Percentiles rank a stretch among this genome's conserved stretches.
These are phyloP conservation scores for Mohoua ochrocephala DNA, from an alignment of 2,113 vertebrate genomes.

Conservation along the genomic window DNA sequence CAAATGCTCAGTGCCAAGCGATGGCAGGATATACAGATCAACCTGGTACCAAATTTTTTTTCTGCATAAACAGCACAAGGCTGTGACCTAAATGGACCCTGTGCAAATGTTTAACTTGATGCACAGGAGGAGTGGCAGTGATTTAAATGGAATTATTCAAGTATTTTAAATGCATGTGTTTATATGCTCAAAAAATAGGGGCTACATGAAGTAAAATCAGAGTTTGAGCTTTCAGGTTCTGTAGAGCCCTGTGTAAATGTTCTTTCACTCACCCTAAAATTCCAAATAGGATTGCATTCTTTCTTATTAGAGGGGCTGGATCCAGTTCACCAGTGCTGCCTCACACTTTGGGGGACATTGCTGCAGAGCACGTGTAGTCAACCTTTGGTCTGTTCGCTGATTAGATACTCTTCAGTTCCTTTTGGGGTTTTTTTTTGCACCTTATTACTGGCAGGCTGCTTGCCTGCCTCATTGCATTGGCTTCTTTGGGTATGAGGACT, in stretches of 20 bases:
- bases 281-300: background rate
- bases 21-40: constrained; percentile 32
- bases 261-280: background rate
- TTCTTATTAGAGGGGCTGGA: background rate
- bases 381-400: background rate
- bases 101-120: background rate
- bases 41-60: background rate
- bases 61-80: background rate
- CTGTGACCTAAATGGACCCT: background rate
- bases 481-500: background rate
- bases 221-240: background rate
- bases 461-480: background rate
- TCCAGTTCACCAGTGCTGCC: background rate
- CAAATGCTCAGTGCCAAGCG: background rate
- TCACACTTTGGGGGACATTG: background rate
- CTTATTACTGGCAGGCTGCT: background rate
- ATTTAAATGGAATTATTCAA: background rate
- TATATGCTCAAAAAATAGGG: background rate
- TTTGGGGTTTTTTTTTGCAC: background rate
- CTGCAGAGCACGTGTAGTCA: background rate
- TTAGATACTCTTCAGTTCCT: background rate
- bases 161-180: background rate
- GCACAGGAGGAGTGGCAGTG: background rate
- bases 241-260: background rate
- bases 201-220: background rate